Evolutionary conservation across 2,113 vertebrate species (phyloP).

Genomic region (Coryphaenoides rupestris): DNA sequence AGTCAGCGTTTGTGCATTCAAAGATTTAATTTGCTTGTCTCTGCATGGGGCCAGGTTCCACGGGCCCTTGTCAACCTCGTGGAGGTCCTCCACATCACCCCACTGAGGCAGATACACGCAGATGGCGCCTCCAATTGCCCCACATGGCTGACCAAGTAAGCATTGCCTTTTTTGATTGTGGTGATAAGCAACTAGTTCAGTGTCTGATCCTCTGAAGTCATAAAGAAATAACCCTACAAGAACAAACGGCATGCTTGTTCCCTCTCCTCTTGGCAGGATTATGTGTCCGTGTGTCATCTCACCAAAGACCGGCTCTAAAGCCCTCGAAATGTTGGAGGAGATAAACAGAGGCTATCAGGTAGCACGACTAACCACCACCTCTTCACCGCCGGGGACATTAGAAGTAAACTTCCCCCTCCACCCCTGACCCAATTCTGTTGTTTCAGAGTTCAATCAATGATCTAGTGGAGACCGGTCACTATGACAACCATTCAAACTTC

Average conservation of each 20-base stretch:
- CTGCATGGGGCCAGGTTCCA: constrained; percentile 76
- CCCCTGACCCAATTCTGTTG: constrained; percentile 27
- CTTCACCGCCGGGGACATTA: neutral
- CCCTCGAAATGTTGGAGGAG: constrained; percentile 65
- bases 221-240: constrained; percentile 3
- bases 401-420: neutral
- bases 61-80: constrained; percentile 84
- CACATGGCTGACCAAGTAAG: constrained; percentile 67
- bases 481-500: constrained; percentile 77
- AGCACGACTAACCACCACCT: constrained; percentile 1
- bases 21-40: constrained; percentile 7
- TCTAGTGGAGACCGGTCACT: constrained; percentile 69
- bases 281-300: constrained; percentile 81
- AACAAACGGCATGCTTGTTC: neutral
- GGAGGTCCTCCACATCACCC: constrained; percentile 68
- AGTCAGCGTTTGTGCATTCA: neutral
- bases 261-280: constrained; percentile 60
- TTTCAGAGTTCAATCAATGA: constrained; percentile 47
- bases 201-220: neutral
- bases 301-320: constrained; percentile 65
- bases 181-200: neutral
- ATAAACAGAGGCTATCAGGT: constrained; percentile 81
- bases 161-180: constrained; percentile 6
- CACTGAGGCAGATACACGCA: constrained; percentile 75
- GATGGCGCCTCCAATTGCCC: constrained; percentile 74